Evolutionary conservation across 2,113 vertebrate species (phyloP).

Genomic region (Corvus cornix): DNA sequence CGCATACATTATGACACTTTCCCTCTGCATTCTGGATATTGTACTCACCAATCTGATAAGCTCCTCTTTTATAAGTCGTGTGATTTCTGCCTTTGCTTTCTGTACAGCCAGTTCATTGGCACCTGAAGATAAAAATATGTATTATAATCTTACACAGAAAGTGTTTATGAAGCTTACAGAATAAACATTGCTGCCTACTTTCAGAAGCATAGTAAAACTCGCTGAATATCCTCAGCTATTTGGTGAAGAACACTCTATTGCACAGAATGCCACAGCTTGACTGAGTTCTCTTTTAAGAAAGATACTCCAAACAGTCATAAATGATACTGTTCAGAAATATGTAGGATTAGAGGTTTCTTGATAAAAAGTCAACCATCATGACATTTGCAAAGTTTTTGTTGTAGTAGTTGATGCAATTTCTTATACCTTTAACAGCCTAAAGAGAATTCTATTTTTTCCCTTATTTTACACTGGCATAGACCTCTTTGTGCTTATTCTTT

Average conservation of each 20-base stretch:
- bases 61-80: constrained; percentile 97
- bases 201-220: background rate
- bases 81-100: constrained; percentile 98
- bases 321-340: background rate
- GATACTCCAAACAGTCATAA: background rate
- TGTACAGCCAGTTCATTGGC: constrained; percentile 97
- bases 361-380: background rate
- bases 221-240: background rate
- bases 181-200: background rate
- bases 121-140: constrained; percentile 72
- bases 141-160: background rate
- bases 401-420: background rate
- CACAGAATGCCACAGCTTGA: background rate
- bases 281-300: background rate
- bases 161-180: background rate
- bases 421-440: background rate
- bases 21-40: background rate
- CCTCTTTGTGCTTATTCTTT: background rate
- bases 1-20: background rate
- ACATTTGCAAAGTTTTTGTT: background rate
- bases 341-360: background rate
- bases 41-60: constrained; percentile 94
- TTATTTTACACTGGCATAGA: background rate
- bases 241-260: background rate
- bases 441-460: background rate